Conservation (phyloP, 2,797 vertebrate species). For the Xiphophorus birchmanni region DNA sequence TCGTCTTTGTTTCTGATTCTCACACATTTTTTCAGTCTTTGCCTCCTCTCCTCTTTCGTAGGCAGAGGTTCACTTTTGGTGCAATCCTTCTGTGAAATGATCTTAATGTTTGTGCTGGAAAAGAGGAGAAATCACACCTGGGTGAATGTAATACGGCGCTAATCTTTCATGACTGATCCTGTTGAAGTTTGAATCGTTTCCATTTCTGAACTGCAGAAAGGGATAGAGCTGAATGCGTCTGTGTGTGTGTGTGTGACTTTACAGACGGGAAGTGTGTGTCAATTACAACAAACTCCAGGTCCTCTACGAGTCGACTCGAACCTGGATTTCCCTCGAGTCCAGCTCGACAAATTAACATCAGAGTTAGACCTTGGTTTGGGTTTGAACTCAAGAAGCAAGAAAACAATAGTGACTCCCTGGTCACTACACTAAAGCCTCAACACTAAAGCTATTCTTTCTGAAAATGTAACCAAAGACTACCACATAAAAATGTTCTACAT, state of each 20-base stretch:
- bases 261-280: not conserved
- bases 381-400: not conserved
- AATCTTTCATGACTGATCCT: slow-evolving; percentile 24
- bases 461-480: not conserved
- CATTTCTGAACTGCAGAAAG: not conserved
- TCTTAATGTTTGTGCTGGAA: slow-evolving; percentile 8
- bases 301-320: slow-evolving; percentile 24
- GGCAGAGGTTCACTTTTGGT: slow-evolving; percentile 41
- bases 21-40: slow-evolving; percentile 7
- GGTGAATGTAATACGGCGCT: slow-evolving; percentile 13
- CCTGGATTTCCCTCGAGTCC: slow-evolving; percentile 37
- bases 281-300: slow-evolving; percentile 18
- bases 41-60: slow-evolving; percentile 17
- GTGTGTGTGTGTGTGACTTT: not conserved
- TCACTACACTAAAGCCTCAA: not conserved
- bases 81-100: slow-evolving; percentile 21
- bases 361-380: slow-evolving; percentile 38
- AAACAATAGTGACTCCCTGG: not conserved
- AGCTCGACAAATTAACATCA: slow-evolving; percentile 27
- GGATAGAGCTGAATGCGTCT: not conserved
- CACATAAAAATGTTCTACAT: not conserved
- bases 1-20: slow-evolving; percentile 18
- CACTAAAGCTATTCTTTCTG: not conserved
- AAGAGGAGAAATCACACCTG: slow-evolving; percentile 19
- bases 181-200: slow-evolving; percentile 12